Evolutionary conservation across 1,140 invertebrate species (phyloP).

Genomic region (Drosophila chauvacae): DNA sequence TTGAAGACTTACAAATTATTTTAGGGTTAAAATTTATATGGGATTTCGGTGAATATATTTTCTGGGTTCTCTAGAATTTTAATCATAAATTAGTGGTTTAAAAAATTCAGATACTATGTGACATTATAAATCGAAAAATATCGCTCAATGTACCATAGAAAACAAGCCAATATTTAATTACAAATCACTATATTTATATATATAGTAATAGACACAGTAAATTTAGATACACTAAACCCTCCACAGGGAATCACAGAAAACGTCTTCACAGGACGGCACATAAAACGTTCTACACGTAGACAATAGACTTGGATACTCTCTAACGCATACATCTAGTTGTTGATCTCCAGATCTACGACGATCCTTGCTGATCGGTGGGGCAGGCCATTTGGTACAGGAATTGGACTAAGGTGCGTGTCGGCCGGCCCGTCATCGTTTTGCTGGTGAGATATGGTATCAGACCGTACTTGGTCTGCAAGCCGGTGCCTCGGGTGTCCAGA

Average conservation of each 20-base stretch:
- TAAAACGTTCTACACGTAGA: neutral
- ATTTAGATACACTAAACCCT: conserved; percentile 5
- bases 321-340: too few relatives aligned
- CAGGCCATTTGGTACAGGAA: conserved; percentile 85
- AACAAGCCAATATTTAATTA: neutral
- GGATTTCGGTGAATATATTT: neutral
- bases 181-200: neutral
- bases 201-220: neutral
- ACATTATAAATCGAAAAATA: too few relatives aligned
- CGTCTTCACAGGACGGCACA: neutral
- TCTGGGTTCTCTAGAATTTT: neutral
- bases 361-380: conserved; percentile 65
- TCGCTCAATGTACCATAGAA: neutral
- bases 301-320: neutral
- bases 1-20: neutral
- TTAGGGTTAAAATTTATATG: neutral
- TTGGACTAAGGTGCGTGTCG: conserved; percentile 60
- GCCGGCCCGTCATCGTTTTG: conserved; percentile 84
- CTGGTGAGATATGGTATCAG: conserved; percentile 87
- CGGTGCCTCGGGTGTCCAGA: conserved; percentile 89
- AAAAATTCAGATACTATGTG: neutral
- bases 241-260: conserved; percentile 1
- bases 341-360: neutral
- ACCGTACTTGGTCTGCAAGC: conserved; percentile 85
- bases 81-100: neutral